Conservation (phyloP, 2,797 vertebrate species). For the Gallirallus australis region DNA sequence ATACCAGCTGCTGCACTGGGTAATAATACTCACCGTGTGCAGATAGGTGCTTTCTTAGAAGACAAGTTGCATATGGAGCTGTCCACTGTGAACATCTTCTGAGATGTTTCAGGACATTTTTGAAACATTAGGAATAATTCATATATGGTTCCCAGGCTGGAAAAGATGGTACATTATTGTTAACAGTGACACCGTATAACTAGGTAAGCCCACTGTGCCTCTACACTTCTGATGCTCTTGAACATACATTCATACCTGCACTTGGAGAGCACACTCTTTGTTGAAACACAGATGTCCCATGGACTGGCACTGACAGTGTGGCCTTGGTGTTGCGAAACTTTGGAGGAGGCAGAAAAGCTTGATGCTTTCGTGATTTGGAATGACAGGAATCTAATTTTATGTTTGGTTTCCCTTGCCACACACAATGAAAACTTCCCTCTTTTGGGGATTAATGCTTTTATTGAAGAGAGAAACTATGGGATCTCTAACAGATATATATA, state of each 20-base stretch:
- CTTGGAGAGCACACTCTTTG: not conserved
- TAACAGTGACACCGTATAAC: not conserved
- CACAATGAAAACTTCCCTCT: not conserved
- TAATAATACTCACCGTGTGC: not conserved
- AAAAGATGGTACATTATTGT: not conserved
- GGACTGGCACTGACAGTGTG: not conserved
- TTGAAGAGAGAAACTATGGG: not conserved
- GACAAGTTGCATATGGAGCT: not conserved
- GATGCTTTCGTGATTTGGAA: not conserved
- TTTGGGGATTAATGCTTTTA: not conserved
- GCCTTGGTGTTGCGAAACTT: not conserved
- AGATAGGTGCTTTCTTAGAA: not conserved
- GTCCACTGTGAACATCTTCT: not conserved
- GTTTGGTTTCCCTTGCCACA: not conserved
- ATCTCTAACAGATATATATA: not conserved
- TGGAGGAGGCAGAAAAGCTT: not conserved
- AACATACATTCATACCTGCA: not conserved
- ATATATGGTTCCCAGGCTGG: not conserved
- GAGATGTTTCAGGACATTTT: not conserved
- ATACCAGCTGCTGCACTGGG: not conserved
- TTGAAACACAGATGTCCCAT: accelerated
- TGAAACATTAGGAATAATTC: not conserved
- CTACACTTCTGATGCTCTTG: not conserved
- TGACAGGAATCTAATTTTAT: not conserved
- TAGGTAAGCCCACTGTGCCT: not conserved